Evolutionary conservation across 2,888 invertebrate genomes (phyloP).

Genomic region (Ichneumon xanthorius): DNA sequence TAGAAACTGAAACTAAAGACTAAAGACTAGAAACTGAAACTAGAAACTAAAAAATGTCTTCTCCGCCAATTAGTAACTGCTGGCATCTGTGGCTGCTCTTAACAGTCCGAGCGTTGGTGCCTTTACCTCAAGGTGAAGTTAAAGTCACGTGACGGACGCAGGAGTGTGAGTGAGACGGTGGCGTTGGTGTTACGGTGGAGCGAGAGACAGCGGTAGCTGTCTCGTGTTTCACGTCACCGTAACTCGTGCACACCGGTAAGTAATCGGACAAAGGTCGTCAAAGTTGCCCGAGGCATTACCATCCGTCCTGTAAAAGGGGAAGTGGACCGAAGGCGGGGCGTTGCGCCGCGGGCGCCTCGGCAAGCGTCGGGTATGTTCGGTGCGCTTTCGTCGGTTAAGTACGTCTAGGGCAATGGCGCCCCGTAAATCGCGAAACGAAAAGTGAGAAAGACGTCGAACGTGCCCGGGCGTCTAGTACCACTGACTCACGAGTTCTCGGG

Average conservation of each 20-base stretch:
- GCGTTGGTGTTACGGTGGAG: no score
- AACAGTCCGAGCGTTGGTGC: no score
- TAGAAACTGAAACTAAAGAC: no score
- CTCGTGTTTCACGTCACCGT: no score
- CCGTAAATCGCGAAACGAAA: conserved; percentile 1
- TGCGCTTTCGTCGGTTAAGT: not conserved
- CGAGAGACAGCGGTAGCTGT: no score
- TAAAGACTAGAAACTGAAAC: no score
- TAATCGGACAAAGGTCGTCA: conserved; percentile 13
- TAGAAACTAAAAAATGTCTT: no score
- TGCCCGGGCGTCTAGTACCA: not conserved
- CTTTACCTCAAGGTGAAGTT: no score
- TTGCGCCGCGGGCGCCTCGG: conserved; percentile 10
- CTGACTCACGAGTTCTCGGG: not conserved
- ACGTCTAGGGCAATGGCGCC: not conserved
- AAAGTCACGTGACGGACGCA: no score
- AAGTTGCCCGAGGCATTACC: not conserved
- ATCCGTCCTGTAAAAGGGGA: not conserved
- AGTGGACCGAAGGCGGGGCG: conserved; percentile 9
- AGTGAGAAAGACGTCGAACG: conserved; percentile 15
- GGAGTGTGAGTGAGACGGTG: no score
- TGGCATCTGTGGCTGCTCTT: no score
- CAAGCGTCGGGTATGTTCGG: not conserved
- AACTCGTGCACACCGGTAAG: not conserved
- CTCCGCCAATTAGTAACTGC: no score